Base-by-base conservation (phyloP, 1,140 invertebrate genomes). In the Sminthurinus signatus region DNA sequence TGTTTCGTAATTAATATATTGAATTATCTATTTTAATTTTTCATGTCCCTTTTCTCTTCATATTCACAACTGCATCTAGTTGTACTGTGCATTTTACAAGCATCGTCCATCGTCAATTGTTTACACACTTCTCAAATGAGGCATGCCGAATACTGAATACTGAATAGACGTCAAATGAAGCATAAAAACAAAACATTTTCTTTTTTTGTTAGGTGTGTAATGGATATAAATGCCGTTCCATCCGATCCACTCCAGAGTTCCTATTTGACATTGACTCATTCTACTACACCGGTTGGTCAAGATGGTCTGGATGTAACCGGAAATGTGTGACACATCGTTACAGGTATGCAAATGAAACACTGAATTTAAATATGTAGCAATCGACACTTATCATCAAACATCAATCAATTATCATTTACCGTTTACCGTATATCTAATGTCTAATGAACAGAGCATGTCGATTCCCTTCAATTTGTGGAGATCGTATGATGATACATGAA, bases 381-480 rank as follows among this genome's bases (percentile, higher is more conserved):
- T n/a, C n/a, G n/a, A n/a, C n/a, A 36, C 15, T 5, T 36, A 15
- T 15, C 15, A 15, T 36, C 5, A 5, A 36, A 36, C 15, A 36
- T 36, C 5, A 36, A 15, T 36, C 15, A 36, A 36, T 36, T 8
- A 36, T 8, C 15, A 15, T 8, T 8, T 5, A 36, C 5, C 5
- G 5, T 8, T 36, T 36, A 36, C 15, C 15, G 32, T 36, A 36
- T 15, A 8, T 32, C 14, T 52, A 61, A 2, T 52, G 14, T 56
- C 52, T 52, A 28, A 5, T 32, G 58, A 60, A 42, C 71, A 88
- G 89, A 74, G 82, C 83, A 74, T 94, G 91, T 74, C 84, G 82
- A 70, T 84, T 85, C 72, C 82, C 81, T 15, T 80, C 83, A 17
- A 78, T 87, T 63, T 95, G 92, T 73, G 83, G 84, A 0, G 82